Base-by-base conservation (phyloP, 2,113 vertebrate species). In the Cavia porcellus region DNA sequence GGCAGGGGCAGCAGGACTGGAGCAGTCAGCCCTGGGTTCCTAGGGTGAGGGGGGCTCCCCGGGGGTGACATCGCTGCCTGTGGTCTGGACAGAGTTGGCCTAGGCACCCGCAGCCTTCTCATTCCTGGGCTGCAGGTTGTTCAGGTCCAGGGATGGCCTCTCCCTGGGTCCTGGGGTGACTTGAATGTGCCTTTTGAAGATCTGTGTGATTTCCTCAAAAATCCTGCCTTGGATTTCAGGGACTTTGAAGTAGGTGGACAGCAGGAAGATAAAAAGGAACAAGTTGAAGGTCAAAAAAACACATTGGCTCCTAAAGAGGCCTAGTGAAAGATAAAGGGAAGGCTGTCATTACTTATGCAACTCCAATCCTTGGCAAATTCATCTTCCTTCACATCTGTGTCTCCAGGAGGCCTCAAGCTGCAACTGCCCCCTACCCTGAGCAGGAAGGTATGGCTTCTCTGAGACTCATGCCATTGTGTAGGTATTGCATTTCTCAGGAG, bases 171-270 rank as follows among this genome's bases (percentile, higher is more conserved):
- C 96, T 0, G 72, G 96, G 0, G 80, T 88, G 81, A 96, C 96
- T 0, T 72, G 96, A 0, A 80, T 89, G 79, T 17, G 98, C 66
- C 96, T 98, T 90, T 99, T 99, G 62, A 99, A 99, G 83, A 98
- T 98, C 75, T 98, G 98, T 11, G 99, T 97, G 50, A 99, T 99
- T 42, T 99, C 99, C 57, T 99, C 99, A 38, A 96, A 99, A 96
- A 99, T 99, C 96, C 99, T 98, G n/a, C 99, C 99, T 96, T 98
- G 99, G 86, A 99, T 99, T 98, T 99, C 99, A 0, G 99, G 99
- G 72, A 99, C 99, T 96, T 99, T 99, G 98, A 99, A 99, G 99
- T 98, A 99, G 6, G 99, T 99, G 98, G 99, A 99, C 97, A 99
- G 32, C 96, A 99, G 99, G 99, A 99, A 99, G n/a, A 99, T 0